Conservation (phyloP, 2,797 vertebrate species). For the Fistularia tabacaria region DNA sequence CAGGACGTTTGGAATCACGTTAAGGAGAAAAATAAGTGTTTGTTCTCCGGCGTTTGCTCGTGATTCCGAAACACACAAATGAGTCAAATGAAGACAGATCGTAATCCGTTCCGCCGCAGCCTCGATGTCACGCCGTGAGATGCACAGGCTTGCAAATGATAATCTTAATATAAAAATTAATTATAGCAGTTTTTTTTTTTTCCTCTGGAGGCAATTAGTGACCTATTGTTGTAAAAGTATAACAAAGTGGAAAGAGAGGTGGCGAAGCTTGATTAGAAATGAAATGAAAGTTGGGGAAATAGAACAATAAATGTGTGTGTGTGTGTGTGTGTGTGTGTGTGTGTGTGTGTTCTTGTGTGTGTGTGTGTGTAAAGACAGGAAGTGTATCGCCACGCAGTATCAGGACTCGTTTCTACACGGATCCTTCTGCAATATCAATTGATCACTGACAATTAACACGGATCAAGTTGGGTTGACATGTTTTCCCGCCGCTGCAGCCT, state of each 20-base stretch:
- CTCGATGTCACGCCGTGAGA: slow-evolving; percentile 22
- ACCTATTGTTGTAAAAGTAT: slow-evolving; percentile 39
- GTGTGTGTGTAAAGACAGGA: too few species aligned
- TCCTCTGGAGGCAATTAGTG: slow-evolving; percentile 34
- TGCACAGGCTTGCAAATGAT: slow-evolving; percentile 14
- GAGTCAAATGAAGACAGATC: slow-evolving; percentile 9
- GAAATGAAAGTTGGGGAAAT: slow-evolving; percentile 22
- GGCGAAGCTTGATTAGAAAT: slow-evolving; percentile 23
- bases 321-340: too few species aligned
- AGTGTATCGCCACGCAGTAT: too few species aligned
- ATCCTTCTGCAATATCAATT: too few species aligned
- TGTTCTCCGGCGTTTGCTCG: too few species aligned
- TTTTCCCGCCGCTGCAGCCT: too few species aligned
- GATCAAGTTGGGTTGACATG: too few species aligned
- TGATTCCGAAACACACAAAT: neutral
- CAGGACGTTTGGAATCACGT: too few species aligned
- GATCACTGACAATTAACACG: too few species aligned
- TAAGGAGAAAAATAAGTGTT: neutral
- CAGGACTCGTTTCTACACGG: too few species aligned
- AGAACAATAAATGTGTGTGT: neutral
- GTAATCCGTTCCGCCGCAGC: slow-evolving; percentile 15
- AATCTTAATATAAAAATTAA: slow-evolving; percentile 35
- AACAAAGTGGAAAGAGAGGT: slow-evolving; percentile 14
- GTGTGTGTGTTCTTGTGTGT: too few species aligned
- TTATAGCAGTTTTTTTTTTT: slow-evolving; percentile 23